Evolutionary conservation across 2,797 vertebrate genomes (phyloP).

Genomic region (Antrozous pallidus): DNA sequence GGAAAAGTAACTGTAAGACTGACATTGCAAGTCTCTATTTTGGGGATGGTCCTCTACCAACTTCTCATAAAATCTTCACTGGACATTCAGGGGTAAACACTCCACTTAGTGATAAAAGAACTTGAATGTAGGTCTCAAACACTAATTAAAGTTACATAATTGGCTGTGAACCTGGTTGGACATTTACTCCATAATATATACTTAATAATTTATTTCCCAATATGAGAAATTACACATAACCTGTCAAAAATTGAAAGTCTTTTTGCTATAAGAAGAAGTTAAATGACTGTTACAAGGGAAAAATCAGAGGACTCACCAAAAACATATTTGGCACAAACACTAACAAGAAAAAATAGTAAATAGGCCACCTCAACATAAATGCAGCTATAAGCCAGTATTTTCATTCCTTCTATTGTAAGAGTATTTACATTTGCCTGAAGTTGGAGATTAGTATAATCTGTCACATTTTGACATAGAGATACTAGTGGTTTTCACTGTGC

Average conservation of each 20-base stretch:
- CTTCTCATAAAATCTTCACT: neutral
- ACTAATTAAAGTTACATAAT: constrained; percentile 4
- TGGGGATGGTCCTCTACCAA: neutral
- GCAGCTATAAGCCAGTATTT: neutral
- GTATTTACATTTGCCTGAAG: neutral
- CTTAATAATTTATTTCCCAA: neutral
- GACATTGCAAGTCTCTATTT: neutral
- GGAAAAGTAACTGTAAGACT: neutral
- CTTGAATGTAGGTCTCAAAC: neutral
- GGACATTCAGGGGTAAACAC: neutral
- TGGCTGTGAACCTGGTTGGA: neutral
- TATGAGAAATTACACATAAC: neutral
- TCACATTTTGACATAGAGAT: neutral
- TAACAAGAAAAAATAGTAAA: neutral
- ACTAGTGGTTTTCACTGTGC: neutral
- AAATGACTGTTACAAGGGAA: neutral
- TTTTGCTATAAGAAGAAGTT: neutral
- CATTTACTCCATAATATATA: neutral
- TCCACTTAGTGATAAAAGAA: neutral
- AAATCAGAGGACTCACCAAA: neutral
- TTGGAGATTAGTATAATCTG: neutral
- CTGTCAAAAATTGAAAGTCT: neutral
- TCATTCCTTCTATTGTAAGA: neutral
- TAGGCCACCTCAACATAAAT: neutral
- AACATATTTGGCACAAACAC: neutral